Evolutionary conservation across 2,113 vertebrate species (phyloP), one percentile per base, ranked within the genome.

Genomic region (Perccottus glenii): DNA sequence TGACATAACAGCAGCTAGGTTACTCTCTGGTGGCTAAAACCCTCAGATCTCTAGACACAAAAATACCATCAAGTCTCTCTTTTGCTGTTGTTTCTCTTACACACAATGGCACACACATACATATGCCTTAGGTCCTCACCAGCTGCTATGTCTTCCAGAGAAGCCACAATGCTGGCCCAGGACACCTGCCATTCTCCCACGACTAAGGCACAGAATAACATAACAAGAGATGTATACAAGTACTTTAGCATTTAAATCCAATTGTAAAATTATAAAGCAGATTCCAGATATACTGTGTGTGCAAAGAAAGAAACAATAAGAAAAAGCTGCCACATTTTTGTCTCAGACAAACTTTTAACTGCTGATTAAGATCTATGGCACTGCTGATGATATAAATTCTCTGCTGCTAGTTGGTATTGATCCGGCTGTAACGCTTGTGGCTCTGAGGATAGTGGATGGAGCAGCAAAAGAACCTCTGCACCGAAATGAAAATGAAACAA

Each of bases 101-200:
- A 50, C 64, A 60, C 36, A 76, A 45, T 57, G 56, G 36, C 67
- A 72, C 59, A 52, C 48, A 43, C 64, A 63, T 60, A 47, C 64
- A 66, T 48, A 51, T 42, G 64, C 62, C 75, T 1, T 60, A 62
- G 71, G 85, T 82, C 81, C 58, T 0, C 0, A 87, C 89, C 92
- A 92, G 90, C 92, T 93, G 92, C 84, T 77, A 68, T 70, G 55
- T 80, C 82, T 92, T 80, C 33, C 33, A 80, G 50, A 80, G 80
- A 78, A 61, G 80, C 85, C 77, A 78, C 79, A 5, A 1, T 33
- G 67, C 48, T 8, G 35, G 61, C 87, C 85, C 80, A 59, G 80
- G 77, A 84, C 92, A 93, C 92, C 89, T 92, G 91, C 44, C 33
- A 77, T 62, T 88, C 89, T 93, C 91, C 88, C 92, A 92, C 70